phyloP scores from a whole-genome alignment of 2,797 vertebrate genomes.

The Falco columbarius region DNA sequence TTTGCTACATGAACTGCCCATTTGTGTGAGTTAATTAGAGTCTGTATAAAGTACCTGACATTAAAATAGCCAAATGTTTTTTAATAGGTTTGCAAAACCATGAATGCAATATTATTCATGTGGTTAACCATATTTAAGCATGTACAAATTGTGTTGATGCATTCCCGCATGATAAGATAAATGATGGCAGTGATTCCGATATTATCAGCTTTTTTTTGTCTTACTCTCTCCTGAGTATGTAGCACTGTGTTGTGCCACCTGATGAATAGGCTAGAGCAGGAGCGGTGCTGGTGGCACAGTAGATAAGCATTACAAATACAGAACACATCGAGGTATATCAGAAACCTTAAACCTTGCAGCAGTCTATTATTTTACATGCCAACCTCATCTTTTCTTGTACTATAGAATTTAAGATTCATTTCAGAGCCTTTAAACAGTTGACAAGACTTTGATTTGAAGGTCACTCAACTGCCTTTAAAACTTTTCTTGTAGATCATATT shows the following conservation, averaged over 20 bases:
- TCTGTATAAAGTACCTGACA: not conserved
- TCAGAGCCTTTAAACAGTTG: not conserved
- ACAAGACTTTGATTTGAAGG: not conserved
- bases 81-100: not conserved
- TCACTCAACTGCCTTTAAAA: not conserved
- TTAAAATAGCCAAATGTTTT: not conserved
- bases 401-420: not conserved
- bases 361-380: not conserved
- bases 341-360: not conserved
- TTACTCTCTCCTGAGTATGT: not conserved
- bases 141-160: not conserved
- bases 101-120: not conserved
- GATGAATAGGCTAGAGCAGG: not conserved
- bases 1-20: not conserved
- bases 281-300: not conserved
- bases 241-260: not conserved
- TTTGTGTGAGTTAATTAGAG: not conserved
- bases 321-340: not conserved
- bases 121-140: not conserved
- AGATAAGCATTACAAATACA: not conserved
- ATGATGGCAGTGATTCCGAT: not conserved
- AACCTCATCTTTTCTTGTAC: not conserved
- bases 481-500: not conserved
- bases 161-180: not conserved
- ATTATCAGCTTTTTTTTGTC: not conserved